Evolutionary conservation across 2,113 vertebrate species (phyloP).

Genomic region (Hyaena hyaena): DNA sequence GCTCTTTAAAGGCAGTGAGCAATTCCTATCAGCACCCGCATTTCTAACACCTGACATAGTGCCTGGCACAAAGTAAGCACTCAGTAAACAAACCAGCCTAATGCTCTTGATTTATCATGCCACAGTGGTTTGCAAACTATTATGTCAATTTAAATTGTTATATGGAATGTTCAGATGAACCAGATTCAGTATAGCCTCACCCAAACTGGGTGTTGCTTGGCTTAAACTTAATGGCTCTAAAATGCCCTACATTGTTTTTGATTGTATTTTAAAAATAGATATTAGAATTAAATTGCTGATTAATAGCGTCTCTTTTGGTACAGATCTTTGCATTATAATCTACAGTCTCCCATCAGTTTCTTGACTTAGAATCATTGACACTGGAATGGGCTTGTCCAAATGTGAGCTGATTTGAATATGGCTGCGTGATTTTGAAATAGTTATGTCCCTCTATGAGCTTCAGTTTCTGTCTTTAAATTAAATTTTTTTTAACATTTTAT

Average conservation of each 20-base stretch:
- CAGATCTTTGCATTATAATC: background rate
- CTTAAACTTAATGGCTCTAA: conserved; percentile 44
- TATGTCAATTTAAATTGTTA: conserved; percentile 26
- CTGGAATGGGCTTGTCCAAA: background rate
- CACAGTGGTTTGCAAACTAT: conserved; percentile 8
- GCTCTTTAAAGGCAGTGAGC: background rate
- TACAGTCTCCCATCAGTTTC: background rate
- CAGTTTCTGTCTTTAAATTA: background rate
- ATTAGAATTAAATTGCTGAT: conserved; percentile 13
- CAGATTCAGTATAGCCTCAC: background rate
- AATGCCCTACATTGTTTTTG: conserved; percentile 20
- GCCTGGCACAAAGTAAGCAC: too few species aligned
- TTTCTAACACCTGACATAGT: background rate
- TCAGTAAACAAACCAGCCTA: background rate
- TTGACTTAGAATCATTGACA: background rate
- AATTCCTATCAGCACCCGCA: background rate
- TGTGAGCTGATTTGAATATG: background rate
- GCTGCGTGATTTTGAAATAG: background rate
- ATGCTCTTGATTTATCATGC: background rate
- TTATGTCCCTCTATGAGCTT: background rate
- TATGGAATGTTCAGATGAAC: conserved; percentile 1
- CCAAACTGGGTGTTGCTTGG: background rate
- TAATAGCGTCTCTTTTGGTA: background rate
- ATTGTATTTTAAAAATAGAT: conserved; percentile 43
- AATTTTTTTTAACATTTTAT: background rate